These are phyloP conservation scores for Jordanella pulchra DNA, from an alignment of 2,797 vertebrate genomes.

Conservation along the genomic window DNA sequence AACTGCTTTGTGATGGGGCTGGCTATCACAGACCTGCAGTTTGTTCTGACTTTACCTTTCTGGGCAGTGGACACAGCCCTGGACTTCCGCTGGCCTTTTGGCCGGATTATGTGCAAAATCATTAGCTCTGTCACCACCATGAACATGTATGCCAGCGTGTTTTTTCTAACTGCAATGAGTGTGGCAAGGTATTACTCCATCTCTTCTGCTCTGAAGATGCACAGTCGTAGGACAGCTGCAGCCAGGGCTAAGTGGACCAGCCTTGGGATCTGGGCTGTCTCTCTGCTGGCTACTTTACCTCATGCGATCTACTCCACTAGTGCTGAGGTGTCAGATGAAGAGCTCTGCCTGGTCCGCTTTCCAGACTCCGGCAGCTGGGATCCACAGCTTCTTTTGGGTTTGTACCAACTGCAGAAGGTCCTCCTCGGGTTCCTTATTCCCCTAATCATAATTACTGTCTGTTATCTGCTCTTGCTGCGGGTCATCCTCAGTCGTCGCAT, in stretches of 20 bases:
- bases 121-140: constrained; percentile 82
- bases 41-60: constrained; percentile 82
- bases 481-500: constrained; percentile 76
- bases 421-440: constrained; percentile 80
- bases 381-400: constrained; percentile 80
- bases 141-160: constrained; percentile 84
- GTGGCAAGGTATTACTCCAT: constrained; percentile 80
- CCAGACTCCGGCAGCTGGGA: constrained; percentile 80
- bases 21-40: constrained; percentile 81
- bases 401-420: constrained; percentile 82
- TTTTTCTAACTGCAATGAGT: constrained; percentile 82
- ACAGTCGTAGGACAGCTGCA: constrained; percentile 67
- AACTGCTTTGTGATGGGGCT: constrained; percentile 82
- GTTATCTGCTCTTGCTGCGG: constrained; percentile 79
- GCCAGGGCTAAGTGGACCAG: constrained; percentile 78
- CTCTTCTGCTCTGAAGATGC: constrained; percentile 80
- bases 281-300: constrained; percentile 77
- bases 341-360: constrained; percentile 80
- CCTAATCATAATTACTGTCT: constrained; percentile 76
- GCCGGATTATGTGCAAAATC: constrained; percentile 81
- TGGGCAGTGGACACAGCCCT: constrained; percentile 80
- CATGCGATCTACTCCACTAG: constrained; percentile 84
- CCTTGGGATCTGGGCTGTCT: constrained; percentile 77
- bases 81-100: constrained; percentile 84
- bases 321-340: constrained; percentile 75